Evolutionary conservation across 2,888 invertebrate species (phyloP).

Genomic region (Acrobeloides nanus): DNA sequence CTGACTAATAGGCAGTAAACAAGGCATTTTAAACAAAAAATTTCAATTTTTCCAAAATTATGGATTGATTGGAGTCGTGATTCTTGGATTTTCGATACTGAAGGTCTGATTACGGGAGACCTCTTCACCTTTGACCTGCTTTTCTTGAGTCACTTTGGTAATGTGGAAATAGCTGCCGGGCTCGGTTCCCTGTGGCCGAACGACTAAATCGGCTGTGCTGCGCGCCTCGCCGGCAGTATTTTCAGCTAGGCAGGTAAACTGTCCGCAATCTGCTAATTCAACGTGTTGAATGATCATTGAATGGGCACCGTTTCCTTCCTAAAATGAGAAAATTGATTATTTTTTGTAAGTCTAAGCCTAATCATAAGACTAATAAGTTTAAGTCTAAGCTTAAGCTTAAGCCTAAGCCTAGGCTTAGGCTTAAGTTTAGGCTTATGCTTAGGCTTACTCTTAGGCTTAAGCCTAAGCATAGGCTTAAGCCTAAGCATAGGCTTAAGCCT

Average conservation of each 20-base stretch:
- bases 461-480: too few relatives aligned
- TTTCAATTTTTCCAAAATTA: too few relatives aligned
- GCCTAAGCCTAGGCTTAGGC: too few relatives aligned
- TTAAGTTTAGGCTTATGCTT: too few relatives aligned
- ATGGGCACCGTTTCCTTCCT: slow-evolving; percentile 54
- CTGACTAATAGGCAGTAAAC: too few relatives aligned
- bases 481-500: too few relatives aligned
- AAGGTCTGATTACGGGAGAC: slow-evolving; percentile 20
- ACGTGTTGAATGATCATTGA: slow-evolving; percentile 77
- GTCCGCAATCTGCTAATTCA: slow-evolving; percentile 93
- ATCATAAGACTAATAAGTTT: too few relatives aligned
- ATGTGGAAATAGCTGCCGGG: slow-evolving; percentile 52
- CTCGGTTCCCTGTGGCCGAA: slow-evolving; percentile 56
- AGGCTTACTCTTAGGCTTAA: too few relatives aligned
- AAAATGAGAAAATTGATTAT: slow-evolving; percentile 4
- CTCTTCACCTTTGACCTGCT: slow-evolving; percentile 33
- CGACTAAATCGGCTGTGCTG: slow-evolving; percentile 67
- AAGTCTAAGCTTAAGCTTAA: too few relatives aligned
- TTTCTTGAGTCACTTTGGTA: slow-evolving; percentile 51
- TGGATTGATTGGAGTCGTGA: slow-evolving; percentile 17
- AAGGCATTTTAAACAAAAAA: too few relatives aligned
- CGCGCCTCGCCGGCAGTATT: slow-evolving; percentile 79
- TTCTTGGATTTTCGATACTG: slow-evolving; percentile 19
- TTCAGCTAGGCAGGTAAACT: slow-evolving; percentile 83
- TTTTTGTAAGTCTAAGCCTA: background rate